Evolutionary conservation across 2,888 invertebrate species (phyloP).

Genomic region (Pollenia labialis): DNA sequence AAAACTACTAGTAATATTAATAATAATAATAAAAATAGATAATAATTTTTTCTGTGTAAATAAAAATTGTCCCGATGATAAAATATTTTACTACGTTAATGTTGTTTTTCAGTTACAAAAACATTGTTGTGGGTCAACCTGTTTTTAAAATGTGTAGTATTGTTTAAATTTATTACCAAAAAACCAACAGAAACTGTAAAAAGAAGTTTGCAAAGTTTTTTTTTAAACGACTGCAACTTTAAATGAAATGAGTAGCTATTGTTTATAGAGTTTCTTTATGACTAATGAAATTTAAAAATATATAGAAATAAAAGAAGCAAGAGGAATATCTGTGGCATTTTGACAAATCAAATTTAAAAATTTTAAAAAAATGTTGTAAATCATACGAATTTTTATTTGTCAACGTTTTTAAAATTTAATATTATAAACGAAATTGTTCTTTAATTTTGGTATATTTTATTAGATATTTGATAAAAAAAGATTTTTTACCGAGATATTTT

Average conservation of each 20-base stretch:
- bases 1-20: too few species aligned
- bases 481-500: too few species aligned
- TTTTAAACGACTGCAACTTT: conserved; percentile 18
- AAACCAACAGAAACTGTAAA: conserved; percentile 2
- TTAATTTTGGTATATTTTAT: too few species aligned
- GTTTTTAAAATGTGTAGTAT: conserved; percentile 48
- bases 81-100: background rate
- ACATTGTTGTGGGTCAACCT: conserved; percentile 61
- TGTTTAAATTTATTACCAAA: conserved; percentile 40
- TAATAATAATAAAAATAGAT: too few species aligned
- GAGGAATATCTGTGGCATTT: too few species aligned
- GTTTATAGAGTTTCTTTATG: conserved; percentile 7
- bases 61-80: background rate
- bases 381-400: too few species aligned
- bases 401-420: too few species aligned
- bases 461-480: too few species aligned
- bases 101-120: conserved; percentile 8
- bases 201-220: background rate
- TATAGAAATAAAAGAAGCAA: conserved; percentile 1
- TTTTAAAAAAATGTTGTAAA: too few species aligned
- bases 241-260: conserved; percentile 19
- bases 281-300: background rate
- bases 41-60: too few species aligned
- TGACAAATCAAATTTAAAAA: too few species aligned
- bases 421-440: too few species aligned